Evolutionary conservation across 2,888 invertebrate species (phyloP).

Genomic region (Apoda limacodes): DNA sequence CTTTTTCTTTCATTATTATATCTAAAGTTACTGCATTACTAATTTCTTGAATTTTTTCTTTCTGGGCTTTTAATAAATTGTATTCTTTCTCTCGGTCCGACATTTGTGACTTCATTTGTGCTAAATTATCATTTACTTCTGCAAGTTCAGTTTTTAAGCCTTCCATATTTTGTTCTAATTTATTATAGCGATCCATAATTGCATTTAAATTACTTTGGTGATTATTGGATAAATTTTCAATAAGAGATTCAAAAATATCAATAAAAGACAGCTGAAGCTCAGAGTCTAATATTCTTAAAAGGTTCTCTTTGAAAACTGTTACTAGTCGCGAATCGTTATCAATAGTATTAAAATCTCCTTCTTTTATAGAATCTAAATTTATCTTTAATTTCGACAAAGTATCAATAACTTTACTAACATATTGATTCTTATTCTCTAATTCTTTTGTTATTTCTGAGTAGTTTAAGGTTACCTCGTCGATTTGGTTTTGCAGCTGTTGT

Average conservation of each 20-base stretch:
- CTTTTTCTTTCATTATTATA: slow-evolving; percentile 40
- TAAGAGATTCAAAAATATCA: slow-evolving; percentile 31
- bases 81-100: slow-evolving; percentile 40
- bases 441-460: slow-evolving; percentile 29
- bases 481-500: slow-evolving; percentile 27
- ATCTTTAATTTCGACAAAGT: slow-evolving; percentile 28
- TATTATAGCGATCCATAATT: slow-evolving; percentile 26
- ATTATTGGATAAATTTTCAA: slow-evolving; percentile 28
- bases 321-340: slow-evolving; percentile 23
- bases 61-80: slow-evolving; percentile 35
- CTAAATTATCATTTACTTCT: slow-evolving; percentile 31
- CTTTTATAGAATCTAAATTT: slow-evolving; percentile 12
- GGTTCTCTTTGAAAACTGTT: slow-evolving; percentile 31
- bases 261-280: slow-evolving; percentile 33
- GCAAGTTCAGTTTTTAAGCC: slow-evolving; percentile 29
- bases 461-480: slow-evolving; percentile 23
- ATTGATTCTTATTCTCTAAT: slow-evolving; percentile 30
- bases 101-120: slow-evolving; percentile 32
- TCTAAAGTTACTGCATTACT: slow-evolving; percentile 46
- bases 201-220: slow-evolving; percentile 28
- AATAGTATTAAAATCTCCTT: not conserved
- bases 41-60: slow-evolving; percentile 44
- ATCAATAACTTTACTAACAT: slow-evolving; percentile 25
- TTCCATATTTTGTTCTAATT: slow-evolving; percentile 29
- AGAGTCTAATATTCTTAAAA: slow-evolving; percentile 36